These are phyloP conservation scores for Drosophila nr. fundita DNA, from an alignment of 2,888 invertebrate genomes.

Conservation along the genomic window DNA sequence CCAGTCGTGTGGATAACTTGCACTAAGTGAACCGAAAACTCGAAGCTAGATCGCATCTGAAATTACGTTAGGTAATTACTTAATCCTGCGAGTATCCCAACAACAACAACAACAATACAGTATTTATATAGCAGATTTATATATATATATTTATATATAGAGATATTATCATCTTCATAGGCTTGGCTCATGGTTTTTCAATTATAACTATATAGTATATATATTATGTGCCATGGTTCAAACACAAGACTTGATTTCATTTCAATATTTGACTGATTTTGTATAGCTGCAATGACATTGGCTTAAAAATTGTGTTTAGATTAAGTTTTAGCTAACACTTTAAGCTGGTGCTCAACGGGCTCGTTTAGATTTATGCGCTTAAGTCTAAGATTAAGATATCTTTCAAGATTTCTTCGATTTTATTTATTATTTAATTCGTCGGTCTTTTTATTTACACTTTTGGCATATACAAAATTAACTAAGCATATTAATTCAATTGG, in stretches of 20 bases:
- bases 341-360: constrained; percentile 22
- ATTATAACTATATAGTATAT: constrained; percentile 47
- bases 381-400: constrained; percentile 40
- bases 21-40: constrained; percentile 48
- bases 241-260: constrained; percentile 74
- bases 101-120: constrained; percentile 50
- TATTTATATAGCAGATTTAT: constrained; percentile 50
- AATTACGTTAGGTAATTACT: constrained; percentile 45
- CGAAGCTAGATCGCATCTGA: constrained; percentile 28
- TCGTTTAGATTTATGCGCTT: constrained; percentile 55
- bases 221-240: constrained; percentile 74
- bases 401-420: constrained; percentile 16
- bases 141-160: constrained; percentile 21
- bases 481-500: constrained; percentile 76
- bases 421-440: constrained; percentile 10
- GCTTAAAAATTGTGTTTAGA: constrained; percentile 23
- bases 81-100: constrained; percentile 32
- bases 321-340: constrained; percentile 4
- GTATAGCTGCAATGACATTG: constrained; percentile 40
- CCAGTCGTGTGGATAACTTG: constrained; percentile 66
- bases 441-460: constrained; percentile 41
- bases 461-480: constrained; percentile 70
- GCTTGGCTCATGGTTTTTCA: constrained; percentile 73
- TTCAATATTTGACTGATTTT: constrained; percentile 72
- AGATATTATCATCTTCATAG: constrained; percentile 62